These are phyloP conservation scores for Anhinga rufa DNA, from an alignment of 2,113 vertebrate species.

Conservation along the genomic window DNA sequence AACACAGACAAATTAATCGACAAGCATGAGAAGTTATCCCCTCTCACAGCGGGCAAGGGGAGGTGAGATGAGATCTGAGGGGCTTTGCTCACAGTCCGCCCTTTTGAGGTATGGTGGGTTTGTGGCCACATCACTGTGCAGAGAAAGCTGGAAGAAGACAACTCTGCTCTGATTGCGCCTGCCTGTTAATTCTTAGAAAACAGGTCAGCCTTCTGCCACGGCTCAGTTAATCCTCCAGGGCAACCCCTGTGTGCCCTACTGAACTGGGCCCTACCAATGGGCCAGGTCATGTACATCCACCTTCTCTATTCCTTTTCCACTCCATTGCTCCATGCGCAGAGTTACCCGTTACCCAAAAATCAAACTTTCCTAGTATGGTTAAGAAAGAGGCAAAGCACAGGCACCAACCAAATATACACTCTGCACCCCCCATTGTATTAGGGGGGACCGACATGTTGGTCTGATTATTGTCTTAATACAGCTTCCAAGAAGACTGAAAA, in stretches of 20 bases:
- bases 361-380: not conserved
- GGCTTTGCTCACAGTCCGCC: not conserved
- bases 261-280: not conserved
- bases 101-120: not conserved
- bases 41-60: rapidly evolving
- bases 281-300: not conserved
- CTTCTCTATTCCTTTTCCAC: not conserved
- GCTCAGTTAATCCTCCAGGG: no score
- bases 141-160: not conserved
- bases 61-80: not conserved
- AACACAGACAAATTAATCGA: not conserved
- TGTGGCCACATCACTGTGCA: not conserved
- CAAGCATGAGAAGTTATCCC: not conserved
- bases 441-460: not conserved
- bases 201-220: not conserved
- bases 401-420: not conserved
- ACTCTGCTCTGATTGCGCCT: not conserved
- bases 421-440: not conserved
- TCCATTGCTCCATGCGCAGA: rapidly evolving
- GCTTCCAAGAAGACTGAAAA: not conserved
- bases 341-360: rapidly evolving
- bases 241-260: no score
- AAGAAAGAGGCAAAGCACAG: not conserved
- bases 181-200: not conserved
- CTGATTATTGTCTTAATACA: not conserved